Evolutionary conservation across 2,888 invertebrate species (phyloP), one percentile per base, ranked within the genome.

Genomic region (Polyommatus icarus): DNA sequence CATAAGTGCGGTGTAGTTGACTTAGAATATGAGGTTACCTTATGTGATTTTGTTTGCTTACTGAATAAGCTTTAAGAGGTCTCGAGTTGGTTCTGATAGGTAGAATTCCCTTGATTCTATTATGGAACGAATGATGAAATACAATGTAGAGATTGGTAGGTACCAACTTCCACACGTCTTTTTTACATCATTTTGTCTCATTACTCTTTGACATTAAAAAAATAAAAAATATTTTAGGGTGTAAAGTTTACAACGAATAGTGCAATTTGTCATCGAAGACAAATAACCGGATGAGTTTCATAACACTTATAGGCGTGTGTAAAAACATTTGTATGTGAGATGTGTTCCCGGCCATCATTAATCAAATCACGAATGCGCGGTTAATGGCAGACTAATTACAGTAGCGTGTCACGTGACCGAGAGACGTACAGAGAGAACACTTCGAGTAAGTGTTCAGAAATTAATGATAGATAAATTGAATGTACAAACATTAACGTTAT

Each of bases 331-430:
- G 82, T 78, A 78, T 79, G 79, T 78, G 76, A 77, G 75, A 78
- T 78, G 71, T 61, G 78, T 72, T 76, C 76, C 79, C 79, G 78
- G 79, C 79, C 76, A 79, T 81, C 87, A 86, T 93, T 92, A 92
- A 93, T 93, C 93, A 93, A 91, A 92, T 91, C 91, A 89, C 87
- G 85, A 85, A 85, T 84, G 85, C 87, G 90, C 87, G 91, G 92
- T 90, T 91, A 90, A 92, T 91, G 89, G 89, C 91, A 86, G 89
- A 88, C 92, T 93, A 93, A 93, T 93, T 93, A 92, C 91, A 90
- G 91, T 89, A 29, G 73, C 73, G 6, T 46, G 24, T 67, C 67
- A 67, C 32, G 67, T 67, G 67, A 67, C 15, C 5, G 29, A 61
- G 24, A 24, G 24, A 67, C 67, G 67, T 67, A 29, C 15, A 67